Base-by-base conservation (phyloP, 2,888 invertebrate species). In the Lomographa bimaculata region DNA sequence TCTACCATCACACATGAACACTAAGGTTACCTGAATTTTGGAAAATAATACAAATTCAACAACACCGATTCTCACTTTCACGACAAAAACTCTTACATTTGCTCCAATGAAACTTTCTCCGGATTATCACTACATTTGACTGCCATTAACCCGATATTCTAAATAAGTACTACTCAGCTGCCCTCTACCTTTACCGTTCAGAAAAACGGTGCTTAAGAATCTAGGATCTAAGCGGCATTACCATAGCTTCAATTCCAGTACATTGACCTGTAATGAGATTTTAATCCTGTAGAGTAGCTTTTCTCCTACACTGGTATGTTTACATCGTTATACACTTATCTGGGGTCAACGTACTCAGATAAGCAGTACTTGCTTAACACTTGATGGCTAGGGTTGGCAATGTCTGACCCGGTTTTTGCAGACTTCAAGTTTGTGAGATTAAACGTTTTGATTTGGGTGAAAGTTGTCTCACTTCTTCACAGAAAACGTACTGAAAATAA, bases 261-360 rank as follows among this genome's bases (percentile, higher is more conserved):
- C 49, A 14, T 38, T 40, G 45, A 53, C 39, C 40, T 32, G 12
- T 37, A 40, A 40, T 39, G 40, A 33, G 42, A 49, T 53, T 47
- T 49, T 41, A 42, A 49, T 45, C 37, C 27, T 30, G 27, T 14
- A 7, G 20, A 36, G 42, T 43, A 43, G 36, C 21, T 36, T 43
- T 43, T 37, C 30, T 10, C 32, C 14, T 26, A 3, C 9, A 14
- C 27, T 11, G 12, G 36, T 27, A 19, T 42, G 42, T 23, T 38
- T 46, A 29, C 44, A 45, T 42, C 29, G 35, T 36, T 16, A 25
- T 11, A 24, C 36, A 46, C 57, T 66, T 68, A 69, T 70, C 69
- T 60, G 24, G 36, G 64, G 56, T 57, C 66, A 60, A 37, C 36
- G 57, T 50, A 57, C 66, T 26, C 41, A 37, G 70, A 67, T 71